Evolutionary conservation across 1,140 invertebrate genomes (phyloP).

Genomic region (Nebria ingens): DNA sequence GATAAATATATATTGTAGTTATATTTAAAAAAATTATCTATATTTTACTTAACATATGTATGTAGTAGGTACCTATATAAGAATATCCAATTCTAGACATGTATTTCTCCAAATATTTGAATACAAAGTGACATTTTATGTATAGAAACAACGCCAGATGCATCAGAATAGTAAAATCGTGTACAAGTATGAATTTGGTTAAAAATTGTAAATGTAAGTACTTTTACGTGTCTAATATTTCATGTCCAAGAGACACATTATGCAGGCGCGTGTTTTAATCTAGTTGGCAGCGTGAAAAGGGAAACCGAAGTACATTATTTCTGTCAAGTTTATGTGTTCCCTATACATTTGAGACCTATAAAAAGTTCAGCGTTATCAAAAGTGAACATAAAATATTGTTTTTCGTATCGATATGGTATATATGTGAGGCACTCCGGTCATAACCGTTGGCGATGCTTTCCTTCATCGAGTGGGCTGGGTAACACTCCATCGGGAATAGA

Average conservation of each 20-base stretch:
- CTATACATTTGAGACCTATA: constrained; percentile 6
- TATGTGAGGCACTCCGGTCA: background rate
- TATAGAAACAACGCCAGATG: too few relatives aligned
- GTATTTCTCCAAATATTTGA: too few relatives aligned
- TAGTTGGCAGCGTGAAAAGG: background rate
- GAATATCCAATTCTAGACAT: too few relatives aligned
- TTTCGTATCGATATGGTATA: constrained; percentile 5
- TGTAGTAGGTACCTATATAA: too few relatives aligned
- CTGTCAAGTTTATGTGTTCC: background rate
- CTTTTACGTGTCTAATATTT: too few relatives aligned
- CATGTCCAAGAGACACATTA: background rate
- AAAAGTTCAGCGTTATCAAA: constrained; percentile 5
- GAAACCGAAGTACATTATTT: background rate
- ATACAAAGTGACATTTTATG: too few relatives aligned
- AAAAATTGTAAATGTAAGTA: too few relatives aligned
- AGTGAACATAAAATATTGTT: constrained; percentile 8
- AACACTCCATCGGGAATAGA: constrained; percentile 12
- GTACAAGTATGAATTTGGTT: too few relatives aligned
- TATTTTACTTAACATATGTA: too few relatives aligned
- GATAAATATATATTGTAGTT: too few relatives aligned
- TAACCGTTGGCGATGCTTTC: background rate
- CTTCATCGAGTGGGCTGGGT: background rate
- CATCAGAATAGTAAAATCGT: too few relatives aligned
- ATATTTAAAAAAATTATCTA: too few relatives aligned
- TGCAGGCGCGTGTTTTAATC: background rate